These are phyloP conservation scores for Amorpha juglandis DNA, from an alignment of 2,888 invertebrate species.

Conservation along the genomic window DNA sequence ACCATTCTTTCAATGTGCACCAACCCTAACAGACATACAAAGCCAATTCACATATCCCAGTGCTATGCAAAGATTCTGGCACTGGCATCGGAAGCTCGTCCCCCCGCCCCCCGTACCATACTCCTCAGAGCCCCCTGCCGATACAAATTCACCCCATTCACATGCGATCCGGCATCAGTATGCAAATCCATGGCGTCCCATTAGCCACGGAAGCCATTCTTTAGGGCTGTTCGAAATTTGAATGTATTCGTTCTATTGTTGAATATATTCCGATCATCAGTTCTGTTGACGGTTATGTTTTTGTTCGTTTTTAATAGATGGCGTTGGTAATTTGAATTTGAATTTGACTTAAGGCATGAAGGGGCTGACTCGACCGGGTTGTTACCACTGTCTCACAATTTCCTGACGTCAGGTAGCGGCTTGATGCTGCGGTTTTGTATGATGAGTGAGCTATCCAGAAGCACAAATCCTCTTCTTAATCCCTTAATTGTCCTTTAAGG, in stretches of 20 bases:
- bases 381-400: no score
- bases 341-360: no score
- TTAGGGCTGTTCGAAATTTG: constrained; percentile 17
- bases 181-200: constrained; percentile 36
- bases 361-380: no score
- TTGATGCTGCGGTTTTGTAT: no score
- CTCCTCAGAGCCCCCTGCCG: background rate
- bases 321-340: background rate
- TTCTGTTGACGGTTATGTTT: background rate
- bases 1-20: background rate
- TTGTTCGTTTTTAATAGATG: background rate
- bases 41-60: constrained; percentile 4
- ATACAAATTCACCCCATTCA: constrained; percentile 23
- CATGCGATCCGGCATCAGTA: constrained; percentile 32
- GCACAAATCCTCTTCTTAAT: no score
- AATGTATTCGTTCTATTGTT: constrained; percentile 4
- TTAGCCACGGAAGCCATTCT: constrained; percentile 33
- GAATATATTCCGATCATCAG: background rate
- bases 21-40: background rate
- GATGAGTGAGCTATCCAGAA: no score
- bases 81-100: background rate
- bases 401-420: no score
- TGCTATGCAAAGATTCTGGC: background rate
- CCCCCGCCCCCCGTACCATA: no score
- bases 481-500: no score